These are phyloP conservation scores for Sebastes alutus DNA, from an alignment of 2,797 vertebrate species.

Conservation along the genomic window DNA sequence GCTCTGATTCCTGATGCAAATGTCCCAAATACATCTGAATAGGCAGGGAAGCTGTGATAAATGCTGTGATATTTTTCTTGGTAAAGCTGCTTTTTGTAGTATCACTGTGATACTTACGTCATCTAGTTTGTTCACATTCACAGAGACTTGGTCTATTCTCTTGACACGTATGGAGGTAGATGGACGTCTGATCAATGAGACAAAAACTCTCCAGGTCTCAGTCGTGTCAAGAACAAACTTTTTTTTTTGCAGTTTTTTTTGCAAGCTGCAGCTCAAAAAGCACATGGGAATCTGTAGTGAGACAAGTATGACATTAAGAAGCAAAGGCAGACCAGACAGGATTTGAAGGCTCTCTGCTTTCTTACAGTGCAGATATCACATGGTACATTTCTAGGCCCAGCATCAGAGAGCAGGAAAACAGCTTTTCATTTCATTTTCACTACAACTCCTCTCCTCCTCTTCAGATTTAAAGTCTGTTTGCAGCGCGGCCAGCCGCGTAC, in stretches of 20 bases:
- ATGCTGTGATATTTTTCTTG: constrained; percentile 10
- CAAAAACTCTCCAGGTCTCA: constrained; percentile 21
- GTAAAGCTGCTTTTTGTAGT: not conserved
- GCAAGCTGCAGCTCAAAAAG: not conserved
- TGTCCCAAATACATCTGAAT: constrained; percentile 35
- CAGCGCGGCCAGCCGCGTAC: not conserved
- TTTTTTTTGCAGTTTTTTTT: not conserved
- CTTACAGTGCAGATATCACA: constrained; percentile 22
- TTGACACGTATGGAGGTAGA: not conserved
- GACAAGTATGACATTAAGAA: constrained; percentile 28
- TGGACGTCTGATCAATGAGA: constrained; percentile 8
- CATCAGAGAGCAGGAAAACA: constrained; percentile 16
- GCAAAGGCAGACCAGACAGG: constrained; percentile 21
- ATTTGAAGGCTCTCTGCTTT: constrained; percentile 32
- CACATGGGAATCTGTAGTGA: constrained; percentile 21
- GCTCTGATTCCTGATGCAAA: constrained; percentile 30
- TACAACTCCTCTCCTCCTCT: not conserved
- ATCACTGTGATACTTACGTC: constrained; percentile 5
- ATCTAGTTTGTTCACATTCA: constrained; percentile 1
- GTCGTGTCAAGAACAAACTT: constrained; percentile 5
- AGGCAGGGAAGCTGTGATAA: constrained; percentile 7
- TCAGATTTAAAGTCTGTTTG: constrained; percentile 5
- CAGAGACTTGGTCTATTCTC: not conserved
- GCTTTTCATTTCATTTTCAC: constrained; percentile 32
- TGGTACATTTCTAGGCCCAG: constrained; percentile 8